Evolutionary conservation across 2,888 invertebrate species (phyloP).

Genomic region (Aphelenchoides bicaudatus): DNA sequence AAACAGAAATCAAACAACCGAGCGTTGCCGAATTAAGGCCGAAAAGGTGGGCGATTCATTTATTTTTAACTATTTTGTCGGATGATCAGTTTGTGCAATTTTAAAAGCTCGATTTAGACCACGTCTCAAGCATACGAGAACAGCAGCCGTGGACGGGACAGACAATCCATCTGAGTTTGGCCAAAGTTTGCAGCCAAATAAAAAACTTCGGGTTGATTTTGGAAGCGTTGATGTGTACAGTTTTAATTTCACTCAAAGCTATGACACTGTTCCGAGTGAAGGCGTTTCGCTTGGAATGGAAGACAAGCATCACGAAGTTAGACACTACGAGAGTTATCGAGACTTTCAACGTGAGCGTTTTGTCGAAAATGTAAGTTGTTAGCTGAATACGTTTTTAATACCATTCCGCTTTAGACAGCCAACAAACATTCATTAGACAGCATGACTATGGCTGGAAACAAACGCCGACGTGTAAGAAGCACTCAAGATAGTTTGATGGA

Average conservation of each 20-base stretch:
- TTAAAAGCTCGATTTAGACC: neutral
- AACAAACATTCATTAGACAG: too few relatives aligned
- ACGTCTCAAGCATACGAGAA: slow-evolving; percentile 1
- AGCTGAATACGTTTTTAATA: neutral
- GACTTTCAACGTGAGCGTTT: neutral
- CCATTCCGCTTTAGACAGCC: too few relatives aligned
- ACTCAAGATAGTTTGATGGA: too few relatives aligned
- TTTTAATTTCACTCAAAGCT: slow-evolving; percentile 1
- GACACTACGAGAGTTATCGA: neutral
- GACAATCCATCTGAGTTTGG: neutral
- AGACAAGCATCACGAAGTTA: slow-evolving; percentile 4
- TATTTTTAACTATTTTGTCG: too few relatives aligned
- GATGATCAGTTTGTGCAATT: too few relatives aligned
- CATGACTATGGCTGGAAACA: too few relatives aligned
- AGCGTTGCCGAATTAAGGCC: neutral
- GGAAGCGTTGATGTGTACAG: slow-evolving; percentile 7
- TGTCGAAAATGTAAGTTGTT: slow-evolving; percentile 2
- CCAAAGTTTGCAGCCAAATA: neutral
- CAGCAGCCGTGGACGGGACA: neutral
- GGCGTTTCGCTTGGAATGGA: slow-evolving; percentile 17
- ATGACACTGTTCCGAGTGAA: slow-evolving; percentile 7
- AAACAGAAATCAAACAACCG: too few relatives aligned
- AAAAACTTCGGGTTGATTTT: slow-evolving; percentile 1
- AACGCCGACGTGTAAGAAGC: too few relatives aligned
- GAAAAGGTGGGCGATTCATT: neutral